Evolutionary conservation across 2,797 vertebrate genomes (phyloP), one percentile per base, ranked within the genome.

Genomic region (Antennarius maculatus): DNA sequence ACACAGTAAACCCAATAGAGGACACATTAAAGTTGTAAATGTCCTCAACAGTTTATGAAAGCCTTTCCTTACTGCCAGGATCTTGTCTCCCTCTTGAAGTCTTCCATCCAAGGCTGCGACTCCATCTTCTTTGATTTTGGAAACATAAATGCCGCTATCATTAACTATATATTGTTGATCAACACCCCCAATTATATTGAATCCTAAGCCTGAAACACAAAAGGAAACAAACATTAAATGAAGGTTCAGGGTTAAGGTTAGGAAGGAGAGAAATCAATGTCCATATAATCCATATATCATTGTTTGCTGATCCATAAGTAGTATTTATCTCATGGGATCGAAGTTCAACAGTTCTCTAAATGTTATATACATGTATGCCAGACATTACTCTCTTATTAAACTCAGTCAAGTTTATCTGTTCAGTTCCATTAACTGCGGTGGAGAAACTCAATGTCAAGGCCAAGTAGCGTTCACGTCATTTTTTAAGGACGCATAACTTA

Each of bases 161-260:
- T 96, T 95, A 76, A 88, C 78, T n/a, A 95, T 41, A 74, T 93
- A 94, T 79, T 94, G 96, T 80, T 97, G 96, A 86, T 99, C 97
- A 81, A 94, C 91, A 61, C 97, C 97, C 46, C 97, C 97, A 34
- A 99, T 93, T 67, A 99, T 99, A 84, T 99, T 99, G 92, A 99
- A 99, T 54, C 97, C 97, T 81, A 99, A 80, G 51, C 97, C 97
- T 99, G 79, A 58, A 69, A 89, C 77, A 86, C 70, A 72, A 31
- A 43, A 29, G 2, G 27, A 23, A 23, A 23, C 23, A 23, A 23
- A 23, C 17, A 37, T 58, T 12, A 55, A 13, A 17, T 4, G 13
- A 6, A n/a, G n/a, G 28, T 17, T 34, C 18, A 0, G 13, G 37
- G 50, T 41, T 23, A 23, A 23, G 23, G 23, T 23, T 23, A 23